Percentiles rank a stretch among this genome's conserved stretches.
Conservation (phyloP, 92 coral and sea anemone species). For the Blastomussa wellsi region DNA sequence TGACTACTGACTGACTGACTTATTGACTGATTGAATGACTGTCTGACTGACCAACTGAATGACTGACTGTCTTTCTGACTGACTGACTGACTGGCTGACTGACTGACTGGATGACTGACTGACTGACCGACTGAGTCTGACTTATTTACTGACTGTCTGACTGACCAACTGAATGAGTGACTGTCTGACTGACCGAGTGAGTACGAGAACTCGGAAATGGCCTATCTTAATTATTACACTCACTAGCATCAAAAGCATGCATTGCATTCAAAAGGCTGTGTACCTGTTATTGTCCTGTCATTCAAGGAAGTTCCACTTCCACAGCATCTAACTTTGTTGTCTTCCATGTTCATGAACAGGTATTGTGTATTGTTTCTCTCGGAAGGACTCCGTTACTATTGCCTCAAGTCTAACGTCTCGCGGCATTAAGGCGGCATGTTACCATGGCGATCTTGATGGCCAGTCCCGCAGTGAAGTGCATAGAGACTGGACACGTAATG, state of each 20-base stretch:
- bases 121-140: too few relatives aligned
- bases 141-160: too few relatives aligned
- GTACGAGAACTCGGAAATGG: too few relatives aligned
- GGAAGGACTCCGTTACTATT: constrained; percentile 83
- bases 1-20: too few relatives aligned
- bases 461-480: constrained; percentile 84
- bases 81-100: too few relatives aligned
- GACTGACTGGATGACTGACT: too few relatives aligned
- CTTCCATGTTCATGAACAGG: constrained; percentile 49
- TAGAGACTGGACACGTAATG: constrained; percentile 80
- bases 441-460: constrained; percentile 89
- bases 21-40: too few relatives aligned
- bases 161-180: too few relatives aligned
- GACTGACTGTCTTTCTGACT: too few relatives aligned
- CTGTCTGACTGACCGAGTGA: too few relatives aligned
- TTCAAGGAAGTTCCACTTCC: neutral
- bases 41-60: too few relatives aligned
- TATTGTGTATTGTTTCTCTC: constrained; percentile 89
- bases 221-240: too few relatives aligned
- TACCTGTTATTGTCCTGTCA: neutral
- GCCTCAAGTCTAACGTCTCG: constrained; percentile 65
- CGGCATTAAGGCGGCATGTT: constrained; percentile 84
- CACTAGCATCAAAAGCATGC: neutral
- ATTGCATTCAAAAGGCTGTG: neutral
- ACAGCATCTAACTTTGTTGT: neutral